Evolutionary conservation across 2,797 vertebrate genomes (phyloP).

Genomic region (Xerus rutilus): DNA sequence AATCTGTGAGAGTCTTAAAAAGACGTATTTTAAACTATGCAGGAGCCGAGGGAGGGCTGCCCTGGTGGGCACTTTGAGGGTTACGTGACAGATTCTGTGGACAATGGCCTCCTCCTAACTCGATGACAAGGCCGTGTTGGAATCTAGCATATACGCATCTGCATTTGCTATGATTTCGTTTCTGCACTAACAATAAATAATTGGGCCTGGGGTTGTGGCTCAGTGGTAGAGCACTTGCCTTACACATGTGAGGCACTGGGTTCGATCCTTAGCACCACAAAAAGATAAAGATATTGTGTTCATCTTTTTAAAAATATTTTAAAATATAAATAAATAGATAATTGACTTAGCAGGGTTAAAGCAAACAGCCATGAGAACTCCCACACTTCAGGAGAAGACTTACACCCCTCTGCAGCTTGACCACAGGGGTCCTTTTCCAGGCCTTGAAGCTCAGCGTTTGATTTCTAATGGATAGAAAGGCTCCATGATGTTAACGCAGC

Average conservation of each 20-base stretch:
- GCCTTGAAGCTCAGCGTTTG: constrained; percentile 37
- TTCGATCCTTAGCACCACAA: no score
- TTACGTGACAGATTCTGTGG: constrained; percentile 54
- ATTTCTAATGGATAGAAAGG: constrained; percentile 19
- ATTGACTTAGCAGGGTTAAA: constrained; percentile 32
- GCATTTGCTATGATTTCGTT: background rate
- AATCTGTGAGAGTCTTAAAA: constrained; percentile 77
- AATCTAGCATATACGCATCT: background rate
- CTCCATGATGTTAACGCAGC: background rate
- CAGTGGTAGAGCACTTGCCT: no score
- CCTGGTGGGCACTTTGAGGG: constrained; percentile 54
- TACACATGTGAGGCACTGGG: no score
- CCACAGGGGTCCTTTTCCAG: background rate
- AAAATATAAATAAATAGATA: background rate
- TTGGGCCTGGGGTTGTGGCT: no score
- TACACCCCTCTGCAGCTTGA: background rate
- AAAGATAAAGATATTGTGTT: no score
- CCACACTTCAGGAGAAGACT: background rate
- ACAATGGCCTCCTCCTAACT: background rate
- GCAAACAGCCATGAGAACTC: background rate
- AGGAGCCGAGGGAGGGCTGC: background rate
- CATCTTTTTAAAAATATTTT: no score
- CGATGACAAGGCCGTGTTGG: background rate
- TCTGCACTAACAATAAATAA: background rate
- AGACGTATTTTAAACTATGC: constrained; percentile 75